phyloP scores from a whole-genome alignment of 2,888 invertebrate genomes.

The Clunio marinus region DNA sequence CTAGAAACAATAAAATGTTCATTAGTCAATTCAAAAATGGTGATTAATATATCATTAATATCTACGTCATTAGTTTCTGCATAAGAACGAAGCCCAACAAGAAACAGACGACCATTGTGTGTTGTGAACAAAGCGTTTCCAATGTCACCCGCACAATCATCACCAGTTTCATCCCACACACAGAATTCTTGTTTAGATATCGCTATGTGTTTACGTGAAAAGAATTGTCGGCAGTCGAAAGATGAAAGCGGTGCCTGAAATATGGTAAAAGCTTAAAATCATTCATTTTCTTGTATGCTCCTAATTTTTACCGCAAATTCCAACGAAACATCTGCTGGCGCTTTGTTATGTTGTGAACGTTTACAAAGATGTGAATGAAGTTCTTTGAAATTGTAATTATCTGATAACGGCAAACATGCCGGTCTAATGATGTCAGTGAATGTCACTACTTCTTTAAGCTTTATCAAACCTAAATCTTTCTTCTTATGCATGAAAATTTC shows the following conservation, averaged over 20 bases:
- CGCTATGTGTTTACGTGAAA: slow-evolving; percentile 26
- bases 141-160: slow-evolving; percentile 42
- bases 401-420: slow-evolving; percentile 41
- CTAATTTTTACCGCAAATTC: slow-evolving; percentile 38
- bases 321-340: slow-evolving; percentile 31
- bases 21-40: no score
- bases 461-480: slow-evolving; percentile 42
- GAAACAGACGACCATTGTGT: slow-evolving; percentile 40
- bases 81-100: slow-evolving; percentile 42
- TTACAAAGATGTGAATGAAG: slow-evolving; percentile 41
- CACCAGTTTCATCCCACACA: slow-evolving; percentile 42
- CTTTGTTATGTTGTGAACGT: slow-evolving; percentile 28
- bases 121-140: slow-evolving; percentile 41
- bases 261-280: background rate
- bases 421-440: slow-evolving; percentile 42
- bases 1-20: slow-evolving; percentile 19
- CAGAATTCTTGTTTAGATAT: slow-evolving; percentile 40
- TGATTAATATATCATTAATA: no score
- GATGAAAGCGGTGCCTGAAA: slow-evolving; percentile 40
- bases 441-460: slow-evolving; percentile 40
- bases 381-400: slow-evolving; percentile 42
- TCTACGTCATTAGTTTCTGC: slow-evolving; percentile 39
- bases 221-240: slow-evolving; percentile 42
- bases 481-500: slow-evolving; percentile 41
- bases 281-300: background rate